Conservation (phyloP, 1,140 invertebrate species). For the Bradynema listronoti region DNA sequence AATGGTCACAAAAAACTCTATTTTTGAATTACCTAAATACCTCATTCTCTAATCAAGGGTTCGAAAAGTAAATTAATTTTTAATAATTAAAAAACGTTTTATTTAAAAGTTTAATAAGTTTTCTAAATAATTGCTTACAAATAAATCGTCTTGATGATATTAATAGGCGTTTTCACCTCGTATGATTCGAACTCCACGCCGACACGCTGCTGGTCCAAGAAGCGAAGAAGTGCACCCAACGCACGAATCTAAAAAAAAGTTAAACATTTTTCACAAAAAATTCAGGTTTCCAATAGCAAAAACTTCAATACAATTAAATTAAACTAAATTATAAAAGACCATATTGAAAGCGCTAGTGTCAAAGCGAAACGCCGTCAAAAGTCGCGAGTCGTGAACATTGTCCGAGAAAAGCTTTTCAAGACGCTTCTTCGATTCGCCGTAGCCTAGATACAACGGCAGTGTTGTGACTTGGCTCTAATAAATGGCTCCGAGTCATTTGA, state of each 20-base stretch:
- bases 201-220: conserved; percentile 36
- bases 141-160: conserved; percentile 20
- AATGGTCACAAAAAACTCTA: too few relatives aligned
- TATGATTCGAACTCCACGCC: conserved; percentile 34
- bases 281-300: neutral
- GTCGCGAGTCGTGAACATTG: conserved; percentile 1
- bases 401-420: conserved; percentile 18
- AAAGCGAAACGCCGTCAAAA: conserved; percentile 18
- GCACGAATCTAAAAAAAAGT: conserved; percentile 32
- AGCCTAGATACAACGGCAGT: too few relatives aligned
- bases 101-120: too few relatives aligned
- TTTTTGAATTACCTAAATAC: too few relatives aligned
- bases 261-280: conserved; percentile 4
- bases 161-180: conserved; percentile 13
- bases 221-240: conserved; percentile 39
- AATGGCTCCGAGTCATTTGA: too few relatives aligned
- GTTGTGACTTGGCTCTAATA: too few relatives aligned
- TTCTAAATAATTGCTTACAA: too few relatives aligned
- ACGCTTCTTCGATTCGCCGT: conserved; percentile 11
- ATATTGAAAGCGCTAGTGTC: conserved; percentile 20
- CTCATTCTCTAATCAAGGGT: too few relatives aligned
- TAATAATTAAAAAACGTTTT: too few relatives aligned
- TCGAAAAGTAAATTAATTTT: too few relatives aligned
- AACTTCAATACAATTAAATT: conserved; percentile 2
- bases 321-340: conserved; percentile 11